phyloP scores from a whole-genome alignment of 2,888 invertebrate species.

The Nasonia oneida region DNA sequence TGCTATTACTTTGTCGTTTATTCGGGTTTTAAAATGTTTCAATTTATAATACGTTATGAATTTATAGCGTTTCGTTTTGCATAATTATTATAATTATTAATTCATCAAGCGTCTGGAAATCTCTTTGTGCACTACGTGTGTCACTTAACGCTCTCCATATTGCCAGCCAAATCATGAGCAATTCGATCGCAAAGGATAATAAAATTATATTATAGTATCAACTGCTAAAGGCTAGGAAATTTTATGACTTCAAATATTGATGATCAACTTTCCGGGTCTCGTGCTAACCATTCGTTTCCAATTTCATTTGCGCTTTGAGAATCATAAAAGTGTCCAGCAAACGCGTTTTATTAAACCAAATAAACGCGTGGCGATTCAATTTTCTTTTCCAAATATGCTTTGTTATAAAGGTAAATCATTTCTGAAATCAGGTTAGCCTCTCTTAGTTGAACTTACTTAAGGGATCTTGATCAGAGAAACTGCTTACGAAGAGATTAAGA shows the following conservation, averaged over 20 bases:
- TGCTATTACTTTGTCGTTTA: constrained; percentile 19
- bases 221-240: constrained; percentile 8
- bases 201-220: constrained; percentile 30
- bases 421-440: background rate
- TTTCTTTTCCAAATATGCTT: constrained; percentile 36
- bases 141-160: constrained; percentile 15
- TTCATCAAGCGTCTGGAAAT: background rate
- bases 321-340: background rate
- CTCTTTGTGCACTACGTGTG: background rate
- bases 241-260: constrained; percentile 1
- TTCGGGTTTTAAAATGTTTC: background rate
- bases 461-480: background rate
- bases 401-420: background rate
- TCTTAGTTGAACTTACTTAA: background rate
- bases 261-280: background rate
- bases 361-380: background rate
- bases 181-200: constrained; percentile 15
- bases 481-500: constrained; percentile 17
- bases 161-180: constrained; percentile 13
- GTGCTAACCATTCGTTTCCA: background rate
- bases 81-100: background rate
- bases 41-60: background rate
- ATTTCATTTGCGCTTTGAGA: background rate
- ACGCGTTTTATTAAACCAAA: background rate
- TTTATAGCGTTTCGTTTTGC: background rate